A percentile compares a stretch with the other conserved stretches of the same genome.
Evolutionary conservation across 2,113 vertebrate species (phyloP).

Genomic region (Montifringilla adamsi): DNA sequence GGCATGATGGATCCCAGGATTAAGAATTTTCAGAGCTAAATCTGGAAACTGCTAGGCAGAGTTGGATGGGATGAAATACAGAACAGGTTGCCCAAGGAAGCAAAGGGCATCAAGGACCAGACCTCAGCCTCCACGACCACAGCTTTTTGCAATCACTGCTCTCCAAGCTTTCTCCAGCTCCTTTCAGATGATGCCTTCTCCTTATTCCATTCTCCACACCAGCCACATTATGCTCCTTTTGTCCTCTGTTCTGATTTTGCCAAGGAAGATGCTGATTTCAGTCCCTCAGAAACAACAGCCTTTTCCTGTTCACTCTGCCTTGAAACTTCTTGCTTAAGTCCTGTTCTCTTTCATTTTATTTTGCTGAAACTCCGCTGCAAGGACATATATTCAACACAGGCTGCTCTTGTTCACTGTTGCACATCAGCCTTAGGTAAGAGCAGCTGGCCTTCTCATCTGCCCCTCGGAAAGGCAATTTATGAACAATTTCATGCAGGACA

Average conservation of each 20-base stretch:
- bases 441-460: background rate
- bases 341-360: background rate
- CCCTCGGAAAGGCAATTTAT: background rate
- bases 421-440: background rate
- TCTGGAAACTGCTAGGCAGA: background rate
- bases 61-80: background rate
- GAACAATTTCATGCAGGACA: constrained; percentile 3
- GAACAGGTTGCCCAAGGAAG: background rate
- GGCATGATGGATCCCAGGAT: background rate
- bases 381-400: background rate
- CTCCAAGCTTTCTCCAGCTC: background rate
- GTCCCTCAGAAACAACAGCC: background rate
- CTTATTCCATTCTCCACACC: background rate
- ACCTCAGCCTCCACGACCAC: background rate
- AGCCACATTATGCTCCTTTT: background rate
- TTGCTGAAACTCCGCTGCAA: background rate
- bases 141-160: background rate
- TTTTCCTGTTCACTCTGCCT: background rate
- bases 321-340: background rate
- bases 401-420: background rate
- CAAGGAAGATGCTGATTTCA: background rate
- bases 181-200: background rate
- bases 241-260: background rate
- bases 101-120: background rate
- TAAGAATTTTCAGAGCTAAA: background rate